Percentiles rank a stretch among this genome's conserved stretches.
Evolutionary conservation across 1,140 invertebrate genomes (phyloP).

Genomic region (Papilio aristodemus): DNA sequence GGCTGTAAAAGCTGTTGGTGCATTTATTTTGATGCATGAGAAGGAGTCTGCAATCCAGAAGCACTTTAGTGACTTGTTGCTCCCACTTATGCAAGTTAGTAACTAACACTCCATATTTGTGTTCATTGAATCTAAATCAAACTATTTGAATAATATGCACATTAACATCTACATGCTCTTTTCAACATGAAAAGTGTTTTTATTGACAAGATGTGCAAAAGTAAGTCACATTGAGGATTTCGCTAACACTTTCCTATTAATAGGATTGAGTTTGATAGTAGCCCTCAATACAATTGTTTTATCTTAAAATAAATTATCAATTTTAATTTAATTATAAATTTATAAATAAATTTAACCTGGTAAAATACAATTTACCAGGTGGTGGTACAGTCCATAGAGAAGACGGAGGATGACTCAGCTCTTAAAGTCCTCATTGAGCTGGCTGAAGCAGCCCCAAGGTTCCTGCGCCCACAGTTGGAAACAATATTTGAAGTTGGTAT

Average conservation of each 20-base stretch:
- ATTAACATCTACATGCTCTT: conserved; percentile 58
- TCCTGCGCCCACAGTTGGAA: conserved; percentile 91
- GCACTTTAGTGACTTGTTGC: conserved; percentile 92
- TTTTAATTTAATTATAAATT: conserved; percentile 16
- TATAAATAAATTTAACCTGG: too few relatives aligned
- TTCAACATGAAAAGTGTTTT: conserved; percentile 49
- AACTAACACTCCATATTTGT: conserved; percentile 13
- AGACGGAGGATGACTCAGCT: conserved; percentile 93
- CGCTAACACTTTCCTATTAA: conserved; percentile 63
- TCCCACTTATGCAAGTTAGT: conserved; percentile 86
- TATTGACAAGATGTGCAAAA: conserved; percentile 61
- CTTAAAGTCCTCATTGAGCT: conserved; percentile 96
- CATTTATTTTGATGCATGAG: conserved; percentile 95
- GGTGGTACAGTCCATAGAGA: conserved; percentile 89
- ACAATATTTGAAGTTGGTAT: conserved; percentile 95
- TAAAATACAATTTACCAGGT: conserved; percentile 79
- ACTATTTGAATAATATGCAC: conserved; percentile 44
- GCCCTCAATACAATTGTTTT: conserved; percentile 52
- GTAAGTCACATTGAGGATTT: conserved; percentile 53
- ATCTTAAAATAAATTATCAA: conserved; percentile 16
- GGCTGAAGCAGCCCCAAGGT: conserved; percentile 96
- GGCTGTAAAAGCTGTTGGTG: conserved; percentile 91
- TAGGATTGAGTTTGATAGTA: conserved; percentile 72
- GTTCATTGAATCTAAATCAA: neutral
- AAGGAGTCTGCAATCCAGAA: conserved; percentile 93